Percentiles rank a stretch among this genome's conserved stretches.
Evolutionary conservation across 1,140 invertebrate genomes (phyloP).

Genomic region (Drosophila suzukii): DNA sequence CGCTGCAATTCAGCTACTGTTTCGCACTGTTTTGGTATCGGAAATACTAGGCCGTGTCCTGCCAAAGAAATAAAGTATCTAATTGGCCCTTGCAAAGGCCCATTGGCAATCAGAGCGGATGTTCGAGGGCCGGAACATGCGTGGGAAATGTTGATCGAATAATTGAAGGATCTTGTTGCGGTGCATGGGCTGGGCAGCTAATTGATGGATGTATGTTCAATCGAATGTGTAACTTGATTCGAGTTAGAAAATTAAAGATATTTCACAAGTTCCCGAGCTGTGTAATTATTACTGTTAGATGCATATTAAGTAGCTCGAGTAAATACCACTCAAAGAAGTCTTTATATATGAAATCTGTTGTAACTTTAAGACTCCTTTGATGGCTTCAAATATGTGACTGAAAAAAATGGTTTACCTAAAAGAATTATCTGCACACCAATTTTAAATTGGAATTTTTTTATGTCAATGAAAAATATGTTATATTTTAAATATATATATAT

Average conservation of each 20-base stretch:
- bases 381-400: no score
- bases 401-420: no score
- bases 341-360: no score
- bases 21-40: constrained; percentile 12
- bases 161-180: constrained; percentile 30
- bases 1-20: constrained; percentile 23
- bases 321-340: no score
- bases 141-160: constrained; percentile 21
- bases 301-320: no score
- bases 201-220: constrained; percentile 14
- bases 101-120: constrained; percentile 23
- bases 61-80: constrained; percentile 16
- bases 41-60: constrained; percentile 22
- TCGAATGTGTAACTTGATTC: background rate
- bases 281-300: no score
- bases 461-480: no score
- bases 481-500: no score
- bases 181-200: background rate
- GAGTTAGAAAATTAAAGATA: background rate
- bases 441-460: no score
- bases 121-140: constrained; percentile 27
- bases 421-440: no score
- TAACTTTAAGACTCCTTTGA: no score
- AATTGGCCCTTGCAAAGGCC: constrained; percentile 12
- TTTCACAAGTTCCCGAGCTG: no score